Conservation (phyloP, 2,888 invertebrate species). For the Clistopyga incitator region DNA sequence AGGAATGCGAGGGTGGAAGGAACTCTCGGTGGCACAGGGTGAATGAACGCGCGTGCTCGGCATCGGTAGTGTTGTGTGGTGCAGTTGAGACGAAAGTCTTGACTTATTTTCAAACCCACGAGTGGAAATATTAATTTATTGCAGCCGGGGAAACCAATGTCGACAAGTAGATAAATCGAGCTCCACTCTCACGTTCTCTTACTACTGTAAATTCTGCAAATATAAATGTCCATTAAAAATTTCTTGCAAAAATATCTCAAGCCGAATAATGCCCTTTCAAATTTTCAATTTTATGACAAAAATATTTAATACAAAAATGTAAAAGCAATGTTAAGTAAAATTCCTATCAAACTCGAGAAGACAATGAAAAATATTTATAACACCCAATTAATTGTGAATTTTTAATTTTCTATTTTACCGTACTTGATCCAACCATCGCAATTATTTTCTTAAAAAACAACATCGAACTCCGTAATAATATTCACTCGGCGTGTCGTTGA, state of each 20-base stretch:
- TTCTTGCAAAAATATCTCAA: too few relatives aligned
- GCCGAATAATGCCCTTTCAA: too few relatives aligned
- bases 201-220: not conserved
- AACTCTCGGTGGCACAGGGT: constrained; percentile 30
- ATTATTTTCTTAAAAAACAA: constrained; percentile 1
- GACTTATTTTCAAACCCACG: constrained; percentile 1
- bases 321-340: too few relatives aligned
- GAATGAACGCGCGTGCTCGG: constrained; percentile 49
- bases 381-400: too few relatives aligned
- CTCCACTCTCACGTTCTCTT: constrained; percentile 6
- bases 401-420: too few relatives aligned
- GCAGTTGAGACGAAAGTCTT: not conserved
- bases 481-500: constrained; percentile 40
- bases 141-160: constrained; percentile 9
- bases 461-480: constrained; percentile 30
- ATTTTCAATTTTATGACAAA: too few relatives aligned
- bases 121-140: constrained; percentile 58
- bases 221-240: not conserved
- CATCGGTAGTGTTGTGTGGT: constrained; percentile 34
- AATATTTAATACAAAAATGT: too few relatives aligned
- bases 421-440: too few relatives aligned
- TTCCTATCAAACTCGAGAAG: too few relatives aligned
- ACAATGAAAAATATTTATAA: too few relatives aligned
- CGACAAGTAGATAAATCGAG: constrained; percentile 15
- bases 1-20: constrained; percentile 19